These are phyloP conservation scores for Galleria mellonella DNA, from an alignment of 1,140 invertebrate species.

Conservation along the genomic window DNA sequence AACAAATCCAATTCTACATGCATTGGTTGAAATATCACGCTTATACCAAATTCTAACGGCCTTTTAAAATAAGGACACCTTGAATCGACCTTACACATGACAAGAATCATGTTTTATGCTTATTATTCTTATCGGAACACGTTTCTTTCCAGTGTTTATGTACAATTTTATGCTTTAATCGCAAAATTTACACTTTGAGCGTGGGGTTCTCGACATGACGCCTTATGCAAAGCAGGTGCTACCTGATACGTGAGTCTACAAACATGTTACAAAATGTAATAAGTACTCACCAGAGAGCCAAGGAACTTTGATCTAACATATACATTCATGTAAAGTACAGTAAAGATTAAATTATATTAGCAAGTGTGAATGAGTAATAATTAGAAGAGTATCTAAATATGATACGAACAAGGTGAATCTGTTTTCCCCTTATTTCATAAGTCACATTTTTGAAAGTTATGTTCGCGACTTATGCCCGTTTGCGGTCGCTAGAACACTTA, in stretches of 20 bases:
- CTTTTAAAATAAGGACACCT: constrained; percentile 44
- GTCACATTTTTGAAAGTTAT: constrained; percentile 20
- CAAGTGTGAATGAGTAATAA: too few species aligned
- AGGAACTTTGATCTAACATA: constrained; percentile 7
- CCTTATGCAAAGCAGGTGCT: constrained; percentile 72
- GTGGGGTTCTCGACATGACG: constrained; percentile 62
- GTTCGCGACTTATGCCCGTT: constrained; percentile 15
- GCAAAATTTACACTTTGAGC: constrained; percentile 70
- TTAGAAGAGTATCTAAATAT: too few species aligned
- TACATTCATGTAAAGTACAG: neutral
- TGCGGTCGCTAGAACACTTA: constrained; percentile 24
- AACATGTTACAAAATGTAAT: constrained; percentile 5
- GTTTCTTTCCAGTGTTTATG: constrained; percentile 54
- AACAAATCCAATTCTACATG: too few species aligned
- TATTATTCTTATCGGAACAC: constrained; percentile 55
- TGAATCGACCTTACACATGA: constrained; percentile 36
- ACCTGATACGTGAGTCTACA: constrained; percentile 50
- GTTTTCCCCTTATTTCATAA: neutral
- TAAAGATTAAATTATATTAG: too few species aligned
- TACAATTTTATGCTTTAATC: constrained; percentile 66
- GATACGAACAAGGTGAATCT: too few species aligned
- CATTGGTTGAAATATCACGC: neutral
- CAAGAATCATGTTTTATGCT: constrained; percentile 30
- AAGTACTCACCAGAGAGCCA: constrained; percentile 3
- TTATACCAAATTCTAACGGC: constrained; percentile 16